Conservation (phyloP, 2,888 invertebrate species). For the Embidobia sp. region DNA sequence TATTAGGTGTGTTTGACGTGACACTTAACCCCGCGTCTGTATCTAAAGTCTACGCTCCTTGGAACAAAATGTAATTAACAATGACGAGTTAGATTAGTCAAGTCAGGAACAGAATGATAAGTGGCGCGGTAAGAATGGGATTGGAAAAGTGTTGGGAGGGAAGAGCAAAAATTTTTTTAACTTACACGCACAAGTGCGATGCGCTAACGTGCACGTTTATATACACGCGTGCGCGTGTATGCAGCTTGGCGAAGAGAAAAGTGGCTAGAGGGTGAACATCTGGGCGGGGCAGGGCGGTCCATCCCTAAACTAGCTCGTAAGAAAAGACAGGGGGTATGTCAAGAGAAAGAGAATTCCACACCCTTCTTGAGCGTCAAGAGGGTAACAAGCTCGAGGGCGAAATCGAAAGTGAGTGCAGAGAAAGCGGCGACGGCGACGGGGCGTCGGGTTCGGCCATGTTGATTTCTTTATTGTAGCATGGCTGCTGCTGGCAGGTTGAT, state of each 20-base stretch:
- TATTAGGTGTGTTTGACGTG: constrained; percentile 38
- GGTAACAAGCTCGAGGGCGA: constrained; percentile 80
- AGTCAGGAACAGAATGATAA: constrained; percentile 61
- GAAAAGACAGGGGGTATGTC: constrained; percentile 72
- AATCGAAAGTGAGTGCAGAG: constrained; percentile 79
- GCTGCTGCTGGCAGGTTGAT: constrained; percentile 79
- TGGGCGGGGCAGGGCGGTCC: constrained; percentile 79
- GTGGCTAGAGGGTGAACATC: constrained; percentile 69
- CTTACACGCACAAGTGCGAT: constrained; percentile 2
- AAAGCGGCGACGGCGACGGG: constrained; percentile 56
- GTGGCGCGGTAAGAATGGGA: constrained; percentile 41
- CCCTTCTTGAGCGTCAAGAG: constrained; percentile 73
- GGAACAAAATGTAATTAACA: constrained; percentile 52
- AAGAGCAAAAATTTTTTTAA: constrained; percentile 60
- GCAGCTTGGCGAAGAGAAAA: constrained; percentile 59
- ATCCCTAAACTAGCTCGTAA: constrained; percentile 77
- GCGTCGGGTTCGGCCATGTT: constrained; percentile 79
- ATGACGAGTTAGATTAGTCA: constrained; percentile 57
- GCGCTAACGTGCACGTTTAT: background rate
- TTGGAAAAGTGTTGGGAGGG: constrained; percentile 51
- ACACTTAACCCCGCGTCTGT: constrained; percentile 23
- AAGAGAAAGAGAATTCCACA: constrained; percentile 63
- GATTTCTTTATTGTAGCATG: constrained; percentile 80
- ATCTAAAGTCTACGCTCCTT: constrained; percentile 18
- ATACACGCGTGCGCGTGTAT: constrained; percentile 12